Base-by-base conservation (phyloP, 2,888 invertebrate species). In the Nebria salina region DNA sequence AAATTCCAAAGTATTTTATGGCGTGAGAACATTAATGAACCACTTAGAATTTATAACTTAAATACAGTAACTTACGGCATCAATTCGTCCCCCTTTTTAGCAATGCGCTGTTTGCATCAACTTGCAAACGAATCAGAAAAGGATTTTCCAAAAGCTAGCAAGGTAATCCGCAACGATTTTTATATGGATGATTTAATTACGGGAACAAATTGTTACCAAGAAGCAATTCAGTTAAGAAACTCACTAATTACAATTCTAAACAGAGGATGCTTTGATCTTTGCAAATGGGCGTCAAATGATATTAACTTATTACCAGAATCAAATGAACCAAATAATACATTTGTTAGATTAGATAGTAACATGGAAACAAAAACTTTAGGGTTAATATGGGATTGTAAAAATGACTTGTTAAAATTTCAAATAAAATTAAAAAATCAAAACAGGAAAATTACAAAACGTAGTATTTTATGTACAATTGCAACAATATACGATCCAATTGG, bases 1-100 rank as follows among this genome's bases (percentile, higher is more conserved):
- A 77, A 77, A 70, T 77, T 25, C 13, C 72, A 77, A 72, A 77
- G 77, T 25, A 77, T 77, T 70, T 77, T 77, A 72, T 77, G 72
- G 77, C 70, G 77, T 11, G 64, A 72, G 15, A 70, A 77, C 77
- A 25, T 43, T 77, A 25, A 20, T 20, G 20, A 20, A 20, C 20
- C 20, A 20, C 1, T 20, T 20, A 0, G 20, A 20, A 20, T 20
- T 20, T 20, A 20, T 20, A 20, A 20, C 20, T 20, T 20, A 20
- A 20, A 20, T 20, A 20, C 20, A 20, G 20, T 20, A 20, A 77
- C 77, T 4, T 77, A 77, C 72, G 77, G 72, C 20, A 20, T 64
- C 15, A 72, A 9, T 43, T 72, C 54, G 11, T 15, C 70, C 4
- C 77, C 77, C 13, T 72, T 77, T 72, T 20, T 77, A 72, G 77